These are phyloP conservation scores for Apostichopus californicus DNA, from an alignment of 35 echinoderm and acorn worm species.

Conservation along the genomic window DNA sequence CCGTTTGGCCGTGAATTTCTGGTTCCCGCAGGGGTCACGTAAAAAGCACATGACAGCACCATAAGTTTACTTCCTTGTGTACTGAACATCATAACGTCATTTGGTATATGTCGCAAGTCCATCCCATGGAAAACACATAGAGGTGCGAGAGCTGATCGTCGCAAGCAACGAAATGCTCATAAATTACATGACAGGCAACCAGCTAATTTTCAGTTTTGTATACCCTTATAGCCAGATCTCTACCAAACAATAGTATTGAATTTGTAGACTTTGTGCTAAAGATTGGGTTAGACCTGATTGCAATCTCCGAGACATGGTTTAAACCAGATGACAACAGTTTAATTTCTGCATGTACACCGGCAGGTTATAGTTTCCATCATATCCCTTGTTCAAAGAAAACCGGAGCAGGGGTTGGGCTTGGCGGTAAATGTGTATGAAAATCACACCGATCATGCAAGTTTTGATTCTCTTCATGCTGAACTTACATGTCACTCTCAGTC, in stretches of 20 bases:
- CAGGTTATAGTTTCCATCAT: constrained; percentile 52
- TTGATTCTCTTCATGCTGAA: constrained; percentile 37
- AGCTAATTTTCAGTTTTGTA: too few species aligned
- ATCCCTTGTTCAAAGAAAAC: not conserved
- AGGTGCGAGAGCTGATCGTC: too few species aligned
- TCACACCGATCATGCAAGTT: not conserved
- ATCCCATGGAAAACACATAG: too few species aligned
- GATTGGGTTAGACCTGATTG: constrained; percentile 56
- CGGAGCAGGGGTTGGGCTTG: constrained; percentile 52
- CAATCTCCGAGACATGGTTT: constrained; percentile 73
- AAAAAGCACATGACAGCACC: too few species aligned
- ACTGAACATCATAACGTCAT: too few species aligned
- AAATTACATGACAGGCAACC: too few species aligned
- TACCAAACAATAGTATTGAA: not conserved
- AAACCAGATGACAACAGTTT: constrained; percentile 45
- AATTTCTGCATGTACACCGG: constrained; percentile 31
- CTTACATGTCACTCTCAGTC: not conserved
- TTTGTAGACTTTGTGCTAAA: constrained; percentile 63
- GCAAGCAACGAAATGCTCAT: too few species aligned
- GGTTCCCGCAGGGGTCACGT: too few species aligned
- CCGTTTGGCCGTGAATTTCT: too few species aligned
- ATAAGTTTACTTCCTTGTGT: too few species aligned
- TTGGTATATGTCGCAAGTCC: too few species aligned
- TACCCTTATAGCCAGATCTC: too few species aligned
- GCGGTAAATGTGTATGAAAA: constrained; percentile 2